These are phyloP conservation scores for Scolopax mira DNA, from an alignment of 2,113 vertebrate species.

Conservation along the genomic window DNA sequence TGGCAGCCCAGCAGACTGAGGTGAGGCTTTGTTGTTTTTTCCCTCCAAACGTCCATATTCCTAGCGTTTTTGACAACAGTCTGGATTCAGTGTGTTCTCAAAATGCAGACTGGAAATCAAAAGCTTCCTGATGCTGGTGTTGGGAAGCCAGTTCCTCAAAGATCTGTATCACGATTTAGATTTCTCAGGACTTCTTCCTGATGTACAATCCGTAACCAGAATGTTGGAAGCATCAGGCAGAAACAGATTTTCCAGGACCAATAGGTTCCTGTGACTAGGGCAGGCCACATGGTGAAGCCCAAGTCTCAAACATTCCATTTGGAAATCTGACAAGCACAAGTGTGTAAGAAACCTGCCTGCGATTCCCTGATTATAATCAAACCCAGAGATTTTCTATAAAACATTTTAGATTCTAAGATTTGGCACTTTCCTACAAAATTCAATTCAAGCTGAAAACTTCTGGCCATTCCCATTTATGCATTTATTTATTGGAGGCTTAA, in stretches of 20 bases:
- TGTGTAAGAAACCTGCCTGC: neutral
- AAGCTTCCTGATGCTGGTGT: neutral
- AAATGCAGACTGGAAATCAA: neutral
- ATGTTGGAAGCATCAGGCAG: neutral
- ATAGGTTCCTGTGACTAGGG: neutral
- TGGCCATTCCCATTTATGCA: neutral
- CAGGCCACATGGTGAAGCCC: neutral
- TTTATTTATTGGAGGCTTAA: neutral
- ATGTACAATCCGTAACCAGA: neutral
- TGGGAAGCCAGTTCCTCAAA: neutral
- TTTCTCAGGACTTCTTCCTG: neutral
- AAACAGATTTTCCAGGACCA: neutral
- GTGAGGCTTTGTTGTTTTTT: neutral
- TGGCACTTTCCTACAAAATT: neutral
- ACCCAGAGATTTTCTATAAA: neutral
- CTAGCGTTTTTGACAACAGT: neutral
- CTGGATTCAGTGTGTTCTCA: neutral
- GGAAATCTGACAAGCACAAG: neutral
- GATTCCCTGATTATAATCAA: neutral
- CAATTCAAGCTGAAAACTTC: neutral
- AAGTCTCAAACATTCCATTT: neutral
- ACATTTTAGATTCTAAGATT: neutral
- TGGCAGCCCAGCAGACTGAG: neutral
- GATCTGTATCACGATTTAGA: neutral
- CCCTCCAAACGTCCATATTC: neutral